Evolutionary conservation across 2,888 invertebrate genomes (phyloP).

Genomic region (Cantharis rufa): DNA sequence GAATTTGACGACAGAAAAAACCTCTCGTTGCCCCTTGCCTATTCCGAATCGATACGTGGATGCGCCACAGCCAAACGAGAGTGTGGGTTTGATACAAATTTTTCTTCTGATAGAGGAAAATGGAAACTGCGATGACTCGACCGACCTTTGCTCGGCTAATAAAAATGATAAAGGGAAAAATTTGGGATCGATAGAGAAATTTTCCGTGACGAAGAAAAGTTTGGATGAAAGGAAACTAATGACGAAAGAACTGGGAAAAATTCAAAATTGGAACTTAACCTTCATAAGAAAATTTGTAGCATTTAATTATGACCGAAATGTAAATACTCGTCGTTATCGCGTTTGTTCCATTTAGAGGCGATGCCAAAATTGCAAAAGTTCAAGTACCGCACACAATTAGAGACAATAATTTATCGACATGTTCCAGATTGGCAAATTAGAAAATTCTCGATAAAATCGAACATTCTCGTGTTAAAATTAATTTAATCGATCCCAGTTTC

Average conservation of each 20-base stretch:
- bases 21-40: neutral
- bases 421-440: neutral
- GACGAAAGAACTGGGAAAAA: neutral
- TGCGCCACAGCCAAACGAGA: neutral
- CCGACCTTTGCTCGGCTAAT: neutral
- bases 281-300: neutral
- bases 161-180: neutral
- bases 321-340: neutral
- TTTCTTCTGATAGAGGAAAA: neutral
- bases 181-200: neutral
- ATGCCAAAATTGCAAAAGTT: neutral
- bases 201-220: neutral
- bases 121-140: neutral
- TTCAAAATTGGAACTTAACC: neutral
- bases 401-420: neutral
- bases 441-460: neutral
- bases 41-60: neutral
- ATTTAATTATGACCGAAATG: neutral
- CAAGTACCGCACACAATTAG: neutral
- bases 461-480: constrained; percentile 1
- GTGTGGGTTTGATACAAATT: neutral
- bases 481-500: constrained; percentile 10
- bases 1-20: neutral
- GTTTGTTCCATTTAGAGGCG: neutral
- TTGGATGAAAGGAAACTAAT: no score